Evolutionary conservation across 2,797 vertebrate species (phyloP), one percentile per base, ranked within the genome.

Genomic region (Gastrophryne carolinensis): DNA sequence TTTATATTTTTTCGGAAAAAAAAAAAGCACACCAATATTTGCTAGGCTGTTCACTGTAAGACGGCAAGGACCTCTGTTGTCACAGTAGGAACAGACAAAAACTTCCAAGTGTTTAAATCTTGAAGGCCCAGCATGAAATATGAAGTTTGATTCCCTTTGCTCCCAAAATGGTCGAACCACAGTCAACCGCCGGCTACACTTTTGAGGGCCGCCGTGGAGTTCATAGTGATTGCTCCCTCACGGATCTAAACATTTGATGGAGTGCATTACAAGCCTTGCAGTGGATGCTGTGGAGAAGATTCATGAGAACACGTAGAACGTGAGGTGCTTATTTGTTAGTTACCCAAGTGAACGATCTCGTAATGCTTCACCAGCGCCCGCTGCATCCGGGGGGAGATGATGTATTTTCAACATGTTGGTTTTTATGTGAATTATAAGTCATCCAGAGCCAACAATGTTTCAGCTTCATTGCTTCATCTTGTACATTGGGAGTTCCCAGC

Each of bases 241-340:
- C 21, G 11, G 62, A 62, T 23, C 21, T 11, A 24, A n/a, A 27
- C 21, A 21, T n/a, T 15, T 62, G 70, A 72, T 72, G 60, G 70
- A 72, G 47, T 72, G 70, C 44, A 24, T 72, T 23, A 21, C 56
- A 52, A 61, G 56, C 57, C 69, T 72, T 72, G 70, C 52, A 72
- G 70, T 52, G 30, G 70, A 53, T 41, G 39, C 37, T 63, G 35
- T 63, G 70, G 44, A 32, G 49, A 52, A 72, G 60, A 72, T 72
- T 73, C 47, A 73, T 73, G 50, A 73, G 34, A 13, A 44, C 50
- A 54, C 60, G 26, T 50, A 21, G 19, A 35, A 44, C 61, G 39
- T 21, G 47, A 47, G 69, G 24, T 52, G n/a, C 58, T 8, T 62
- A 63, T 72, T 63, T 62, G 70, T 72, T 32, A 30, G 71, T 73